These are phyloP conservation scores for Mormyrus lacerda DNA, from an alignment of 2,113 vertebrate genomes.

Conservation along the genomic window DNA sequence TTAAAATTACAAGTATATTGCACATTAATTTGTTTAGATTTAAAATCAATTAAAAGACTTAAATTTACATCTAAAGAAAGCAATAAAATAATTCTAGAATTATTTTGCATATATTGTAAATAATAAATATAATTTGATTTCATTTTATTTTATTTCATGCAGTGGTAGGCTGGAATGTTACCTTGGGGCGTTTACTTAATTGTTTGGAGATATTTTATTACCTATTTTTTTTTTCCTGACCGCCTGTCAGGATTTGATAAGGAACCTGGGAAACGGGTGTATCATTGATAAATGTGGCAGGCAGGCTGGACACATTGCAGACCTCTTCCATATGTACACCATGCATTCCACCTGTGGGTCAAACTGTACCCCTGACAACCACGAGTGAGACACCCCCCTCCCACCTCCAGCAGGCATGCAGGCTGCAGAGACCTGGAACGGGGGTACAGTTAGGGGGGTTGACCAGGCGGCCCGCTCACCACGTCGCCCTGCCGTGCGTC, in stretches of 20 bases:
- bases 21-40: not conserved
- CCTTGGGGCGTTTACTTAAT: not conserved
- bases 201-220: not conserved
- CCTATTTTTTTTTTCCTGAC: not conserved
- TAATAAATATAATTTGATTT: not conserved
- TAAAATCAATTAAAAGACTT: not conserved
- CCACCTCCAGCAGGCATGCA: too few species aligned
- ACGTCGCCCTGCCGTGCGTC: constrained; percentile 64
- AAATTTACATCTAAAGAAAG: not conserved
- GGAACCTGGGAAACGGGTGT: not conserved
- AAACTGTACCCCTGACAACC: not conserved
- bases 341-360: not conserved
- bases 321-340: not conserved
- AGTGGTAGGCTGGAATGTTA: not conserved
- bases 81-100: not conserved
- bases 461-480: constrained; percentile 56
- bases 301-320: not conserved
- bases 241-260: not conserved
- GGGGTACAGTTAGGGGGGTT: not conserved
- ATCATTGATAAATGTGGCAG: not conserved
- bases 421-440: not conserved
- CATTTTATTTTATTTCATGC: not conserved
- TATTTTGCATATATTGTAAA: not conserved
- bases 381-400: not conserved
- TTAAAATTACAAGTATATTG: not conserved